Percentiles rank a stretch among this genome's conserved stretches.
Conservation (phyloP, 2,113 vertebrate genomes). For the Callospermophilus lateralis region DNA sequence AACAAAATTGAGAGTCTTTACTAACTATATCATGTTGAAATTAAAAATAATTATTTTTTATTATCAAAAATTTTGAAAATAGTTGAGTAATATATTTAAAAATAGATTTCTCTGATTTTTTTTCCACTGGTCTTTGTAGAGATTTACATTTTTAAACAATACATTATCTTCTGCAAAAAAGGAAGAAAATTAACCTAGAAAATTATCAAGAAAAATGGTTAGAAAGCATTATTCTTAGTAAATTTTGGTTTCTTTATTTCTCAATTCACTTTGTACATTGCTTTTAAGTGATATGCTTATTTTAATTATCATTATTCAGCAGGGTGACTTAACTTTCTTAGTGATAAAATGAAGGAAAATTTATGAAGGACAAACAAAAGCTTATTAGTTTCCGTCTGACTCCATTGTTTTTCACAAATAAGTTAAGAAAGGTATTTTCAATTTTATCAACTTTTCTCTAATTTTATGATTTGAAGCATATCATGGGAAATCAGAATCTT, state of each 20-base stretch:
- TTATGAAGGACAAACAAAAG: background rate
- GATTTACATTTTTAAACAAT: background rate
- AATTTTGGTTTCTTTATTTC: background rate
- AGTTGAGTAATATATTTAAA: background rate
- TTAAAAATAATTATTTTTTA: background rate
- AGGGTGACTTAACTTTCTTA: background rate
- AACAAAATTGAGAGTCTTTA: background rate
- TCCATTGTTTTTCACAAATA: background rate
- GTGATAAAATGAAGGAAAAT: background rate
- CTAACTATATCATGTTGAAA: background rate
- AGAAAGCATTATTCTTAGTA: background rate
- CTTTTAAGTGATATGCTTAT: slow-evolving; percentile 30
- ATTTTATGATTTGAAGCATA: background rate
- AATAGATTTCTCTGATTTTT: background rate
- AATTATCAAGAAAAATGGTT: background rate
- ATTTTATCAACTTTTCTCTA: background rate
- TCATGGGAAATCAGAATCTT: background rate
- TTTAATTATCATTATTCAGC: slow-evolving; percentile 17
- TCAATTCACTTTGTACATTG: background rate
- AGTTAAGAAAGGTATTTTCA: background rate
- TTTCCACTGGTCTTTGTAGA: background rate
- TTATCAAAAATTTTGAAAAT: background rate
- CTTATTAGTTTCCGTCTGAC: background rate
- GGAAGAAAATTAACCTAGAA: background rate
- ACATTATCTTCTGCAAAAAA: background rate